Base-by-base conservation (phyloP, 2,888 invertebrate species). In the Drosophila neoperkinsi region DNA sequence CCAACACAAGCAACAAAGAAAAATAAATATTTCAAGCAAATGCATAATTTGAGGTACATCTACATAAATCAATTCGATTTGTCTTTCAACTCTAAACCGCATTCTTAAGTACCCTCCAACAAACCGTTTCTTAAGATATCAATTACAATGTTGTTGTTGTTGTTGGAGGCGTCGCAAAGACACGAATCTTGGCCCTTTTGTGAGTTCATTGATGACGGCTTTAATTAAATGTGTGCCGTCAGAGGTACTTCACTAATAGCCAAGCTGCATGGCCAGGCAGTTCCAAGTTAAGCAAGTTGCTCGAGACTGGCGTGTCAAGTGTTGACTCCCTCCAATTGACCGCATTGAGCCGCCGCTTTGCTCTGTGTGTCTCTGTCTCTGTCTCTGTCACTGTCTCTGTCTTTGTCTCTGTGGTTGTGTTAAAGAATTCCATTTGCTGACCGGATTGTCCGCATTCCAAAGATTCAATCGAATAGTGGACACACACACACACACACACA, bases 361-460 rank as follows among this genome's bases (percentile, higher is more conserved):
- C 74, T 73, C 63, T 71, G 58, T 67, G 38, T 30, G 34, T 56
- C 46, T 46, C 46, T 38, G 36, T 46, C 33, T 21, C 52, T 52
- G 21, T 21, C 21, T 21, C 21, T 21, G 52, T 16, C 25, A 18
- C 25, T 28, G 53, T 18, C 53, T 36, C 36, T 36, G 36, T 18
- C 71, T 74, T 69, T 77, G 71, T 72, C 38, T 69, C 31, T 55
- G 63, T 80, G 82, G 75, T 78, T 84, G 82, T 82, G 83, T 78
- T 78, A 83, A 84, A 90, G 89, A 90, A 91, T 90, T 88, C 89
- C 90, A 91, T 88, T 88, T 84, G 82, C 81, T 81, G 88, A 91
- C 91, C 88, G 90, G 91, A 91, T 91, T 91, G 90, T 90, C 91
- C 91, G 90, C 91, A 91, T 91, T 91, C 91, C 91, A 83, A 65